Percentiles rank a stretch among this genome's conserved stretches.
Evolutionary conservation across 2,797 vertebrate genomes (phyloP).

Genomic region (Lerista edwardsae): DNA sequence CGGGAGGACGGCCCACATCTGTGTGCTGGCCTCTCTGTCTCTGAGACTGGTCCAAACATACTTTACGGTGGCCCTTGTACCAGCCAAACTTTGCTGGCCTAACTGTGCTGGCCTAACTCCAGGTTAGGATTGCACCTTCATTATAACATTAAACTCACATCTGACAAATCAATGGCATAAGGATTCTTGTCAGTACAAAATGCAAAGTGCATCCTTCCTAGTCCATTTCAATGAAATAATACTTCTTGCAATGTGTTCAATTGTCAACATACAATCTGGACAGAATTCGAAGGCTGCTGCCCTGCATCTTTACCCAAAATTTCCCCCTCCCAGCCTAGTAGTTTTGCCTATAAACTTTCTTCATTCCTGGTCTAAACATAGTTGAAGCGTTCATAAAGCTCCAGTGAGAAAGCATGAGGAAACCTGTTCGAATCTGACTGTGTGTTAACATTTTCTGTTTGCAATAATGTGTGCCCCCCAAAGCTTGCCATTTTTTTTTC

Average conservation of each 20-base stretch:
- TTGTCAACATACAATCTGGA: neutral
- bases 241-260: neutral
- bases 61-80: too few relatives aligned
- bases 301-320: neutral
- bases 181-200: neutral
- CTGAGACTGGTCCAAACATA: too few relatives aligned
- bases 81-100: too few relatives aligned
- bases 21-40: too few relatives aligned
- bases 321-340: neutral
- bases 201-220: neutral
- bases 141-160: neutral
- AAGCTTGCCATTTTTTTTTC: constrained; percentile 11
- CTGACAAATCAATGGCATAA: neutral
- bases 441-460: neutral
- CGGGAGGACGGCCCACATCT: too few relatives aligned
- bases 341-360: neutral
- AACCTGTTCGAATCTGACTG: neutral
- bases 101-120: too few relatives aligned
- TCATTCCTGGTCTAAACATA: neutral
- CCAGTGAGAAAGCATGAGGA: neutral
- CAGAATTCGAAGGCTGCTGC: neutral
- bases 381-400: neutral
- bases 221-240: neutral
- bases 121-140: too few relatives aligned
- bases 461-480: constrained; percentile 55